Evolutionary conservation across 2,888 invertebrate genomes (phyloP).

Genomic region (Xylota sylvarum): DNA sequence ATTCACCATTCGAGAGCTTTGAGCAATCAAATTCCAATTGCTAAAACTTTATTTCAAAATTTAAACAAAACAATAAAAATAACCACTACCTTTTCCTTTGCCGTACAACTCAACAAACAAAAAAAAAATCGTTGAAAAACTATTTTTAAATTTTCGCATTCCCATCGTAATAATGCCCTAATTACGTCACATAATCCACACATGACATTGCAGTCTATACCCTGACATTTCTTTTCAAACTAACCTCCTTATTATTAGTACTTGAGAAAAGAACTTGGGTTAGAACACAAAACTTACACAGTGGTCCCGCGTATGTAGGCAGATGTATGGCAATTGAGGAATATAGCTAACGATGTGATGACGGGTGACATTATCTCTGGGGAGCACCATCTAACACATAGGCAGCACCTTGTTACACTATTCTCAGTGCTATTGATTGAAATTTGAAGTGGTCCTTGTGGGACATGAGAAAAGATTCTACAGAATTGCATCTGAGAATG

Average conservation of each 20-base stretch:
- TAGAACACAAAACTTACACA: conserved; percentile 69
- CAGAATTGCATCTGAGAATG: conserved; percentile 57
- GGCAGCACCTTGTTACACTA: conserved; percentile 71
- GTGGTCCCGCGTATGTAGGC: conserved; percentile 20
- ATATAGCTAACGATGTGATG: conserved; percentile 74
- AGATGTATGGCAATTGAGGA: conserved; percentile 26
- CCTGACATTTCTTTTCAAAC: conserved; percentile 77
- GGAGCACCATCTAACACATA: conserved; percentile 68
- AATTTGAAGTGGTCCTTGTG: conserved; percentile 69
- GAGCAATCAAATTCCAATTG: too few species aligned
- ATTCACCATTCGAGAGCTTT: too few species aligned
- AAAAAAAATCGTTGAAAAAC: conserved; percentile 35
- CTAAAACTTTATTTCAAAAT: not conserved
- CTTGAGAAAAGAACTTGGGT: conserved; percentile 73
- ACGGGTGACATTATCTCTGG: conserved; percentile 72
- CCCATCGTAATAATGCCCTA: conserved; percentile 67
- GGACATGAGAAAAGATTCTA: conserved; percentile 61
- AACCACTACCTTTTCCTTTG: not conserved
- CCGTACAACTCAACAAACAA: not conserved
- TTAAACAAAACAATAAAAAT: not conserved
- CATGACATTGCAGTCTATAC: conserved; percentile 77
- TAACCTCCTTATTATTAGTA: conserved; percentile 77
- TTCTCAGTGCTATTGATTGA: conserved; percentile 75
- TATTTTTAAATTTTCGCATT: conserved; percentile 66
- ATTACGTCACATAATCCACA: conserved; percentile 73